These are phyloP conservation scores for Calvadosia cruxmelitensis DNA, from an alignment of 30 jellyfish, hydroid and myxozoan species.

Conservation along the genomic window DNA sequence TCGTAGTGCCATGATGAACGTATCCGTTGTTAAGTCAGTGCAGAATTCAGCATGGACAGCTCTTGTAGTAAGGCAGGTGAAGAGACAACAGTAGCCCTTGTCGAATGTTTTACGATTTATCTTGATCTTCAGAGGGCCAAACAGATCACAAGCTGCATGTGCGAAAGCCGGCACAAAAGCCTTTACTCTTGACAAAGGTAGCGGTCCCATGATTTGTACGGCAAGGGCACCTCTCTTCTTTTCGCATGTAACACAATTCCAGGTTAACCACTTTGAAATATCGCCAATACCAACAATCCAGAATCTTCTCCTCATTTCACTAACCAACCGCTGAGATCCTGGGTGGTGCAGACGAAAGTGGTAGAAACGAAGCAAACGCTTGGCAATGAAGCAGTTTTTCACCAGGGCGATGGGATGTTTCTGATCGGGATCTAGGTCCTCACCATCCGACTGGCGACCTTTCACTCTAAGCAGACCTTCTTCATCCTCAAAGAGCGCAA, in stretches of 20 bases:
- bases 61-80: conserved; percentile 48
- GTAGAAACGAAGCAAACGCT: background rate
- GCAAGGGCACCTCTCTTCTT: background rate
- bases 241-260: background rate
- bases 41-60: conserved; percentile 47
- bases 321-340: background rate
- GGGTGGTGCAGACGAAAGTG: background rate
- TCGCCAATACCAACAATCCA: background rate
- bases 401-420: background rate
- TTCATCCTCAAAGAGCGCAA: background rate
- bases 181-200: background rate
- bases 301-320: background rate
- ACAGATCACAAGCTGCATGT: conserved; percentile 19
- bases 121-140: conserved; percentile 27
- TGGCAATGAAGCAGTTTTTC: background rate
- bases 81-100: conserved; percentile 38
- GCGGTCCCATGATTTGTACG: background rate
- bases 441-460: background rate
- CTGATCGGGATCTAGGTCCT: background rate
- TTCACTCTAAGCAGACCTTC: background rate
- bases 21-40: conserved; percentile 39
- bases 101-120: conserved; percentile 32
- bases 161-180: background rate
- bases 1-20: no score
- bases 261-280: background rate